Conservation (phyloP, 2,797 vertebrate species). For the Phoebastria nigripes region DNA sequence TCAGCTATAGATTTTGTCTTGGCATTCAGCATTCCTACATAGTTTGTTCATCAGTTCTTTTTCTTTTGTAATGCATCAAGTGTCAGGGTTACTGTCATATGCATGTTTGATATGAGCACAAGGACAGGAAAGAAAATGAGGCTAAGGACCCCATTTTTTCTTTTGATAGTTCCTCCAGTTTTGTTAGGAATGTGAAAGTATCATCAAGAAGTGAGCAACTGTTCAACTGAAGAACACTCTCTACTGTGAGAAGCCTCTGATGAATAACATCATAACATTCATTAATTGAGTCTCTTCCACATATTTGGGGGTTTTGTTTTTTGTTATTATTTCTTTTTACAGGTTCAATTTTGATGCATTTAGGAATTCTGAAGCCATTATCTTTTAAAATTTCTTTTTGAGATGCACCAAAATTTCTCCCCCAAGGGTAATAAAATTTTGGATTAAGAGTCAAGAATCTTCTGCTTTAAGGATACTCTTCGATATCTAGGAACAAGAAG, state of each 20-base stretch:
- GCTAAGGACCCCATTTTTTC: not conserved
- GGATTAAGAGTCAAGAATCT: not conserved
- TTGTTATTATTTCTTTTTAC: not conserved
- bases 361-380: not conserved
- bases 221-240: not conserved
- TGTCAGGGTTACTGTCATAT: not conserved
- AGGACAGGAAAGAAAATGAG: not conserved
- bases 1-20: not conserved
- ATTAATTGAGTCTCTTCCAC: not conserved
- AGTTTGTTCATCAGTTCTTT: not conserved
- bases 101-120: not conserved
- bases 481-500: not conserved
- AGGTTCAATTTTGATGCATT: not conserved
- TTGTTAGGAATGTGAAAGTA: not conserved
- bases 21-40: not conserved
- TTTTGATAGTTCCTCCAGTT: not conserved
- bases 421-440: not conserved
- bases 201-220: not conserved
- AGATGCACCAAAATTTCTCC: not conserved
- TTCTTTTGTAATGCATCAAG: not conserved
- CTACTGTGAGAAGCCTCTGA: not conserved
- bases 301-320: rapidly evolving
- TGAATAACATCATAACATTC: not conserved
- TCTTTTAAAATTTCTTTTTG: not conserved
- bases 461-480: not conserved